Conservation (phyloP, 2,888 invertebrate genomes). For the Oscheius onirici region DNA sequence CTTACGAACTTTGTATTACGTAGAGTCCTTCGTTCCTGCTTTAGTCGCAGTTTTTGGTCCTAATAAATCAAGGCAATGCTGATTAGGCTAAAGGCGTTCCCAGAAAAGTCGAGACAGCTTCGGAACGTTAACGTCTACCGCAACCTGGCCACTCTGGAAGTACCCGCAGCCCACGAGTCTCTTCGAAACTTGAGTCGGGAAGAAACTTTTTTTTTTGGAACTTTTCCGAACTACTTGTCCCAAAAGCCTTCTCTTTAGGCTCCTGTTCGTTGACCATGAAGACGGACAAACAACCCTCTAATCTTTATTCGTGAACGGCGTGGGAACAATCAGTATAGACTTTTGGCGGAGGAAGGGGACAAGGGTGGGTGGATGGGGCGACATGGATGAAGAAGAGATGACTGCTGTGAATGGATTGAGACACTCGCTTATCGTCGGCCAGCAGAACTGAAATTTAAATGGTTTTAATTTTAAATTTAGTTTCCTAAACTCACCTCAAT, state of each 20-base stretch:
- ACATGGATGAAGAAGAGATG: not conserved
- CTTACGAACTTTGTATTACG: too few relatives aligned
- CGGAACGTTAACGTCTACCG: too few relatives aligned
- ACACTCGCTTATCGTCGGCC: constrained; percentile 22
- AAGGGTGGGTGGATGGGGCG: not conserved
- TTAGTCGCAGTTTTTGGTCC: too few relatives aligned
- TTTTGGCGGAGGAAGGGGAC: not conserved
- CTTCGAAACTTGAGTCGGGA: too few relatives aligned
- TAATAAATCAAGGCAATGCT: too few relatives aligned
- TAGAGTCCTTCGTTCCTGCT: too few relatives aligned
- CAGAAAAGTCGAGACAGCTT: too few relatives aligned
- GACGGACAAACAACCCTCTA: constrained; percentile 30
- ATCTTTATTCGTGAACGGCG: constrained; percentile 27
- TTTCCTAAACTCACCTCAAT: constrained; percentile 44
- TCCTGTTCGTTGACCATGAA: not conserved
- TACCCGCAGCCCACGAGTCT: too few relatives aligned
- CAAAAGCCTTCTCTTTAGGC: not conserved
- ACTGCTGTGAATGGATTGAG: not conserved
- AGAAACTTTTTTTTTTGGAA: too few relatives aligned
- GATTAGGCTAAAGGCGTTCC: too few relatives aligned
- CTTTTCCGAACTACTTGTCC: not conserved
- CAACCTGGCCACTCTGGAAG: too few relatives aligned
- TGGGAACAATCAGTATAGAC: constrained; percentile 10
- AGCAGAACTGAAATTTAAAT: constrained; percentile 25
- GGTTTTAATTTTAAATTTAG: not conserved